These are phyloP conservation scores for Willowsia nigromaculata DNA, from an alignment of 2,888 invertebrate species.

Conservation along the genomic window DNA sequence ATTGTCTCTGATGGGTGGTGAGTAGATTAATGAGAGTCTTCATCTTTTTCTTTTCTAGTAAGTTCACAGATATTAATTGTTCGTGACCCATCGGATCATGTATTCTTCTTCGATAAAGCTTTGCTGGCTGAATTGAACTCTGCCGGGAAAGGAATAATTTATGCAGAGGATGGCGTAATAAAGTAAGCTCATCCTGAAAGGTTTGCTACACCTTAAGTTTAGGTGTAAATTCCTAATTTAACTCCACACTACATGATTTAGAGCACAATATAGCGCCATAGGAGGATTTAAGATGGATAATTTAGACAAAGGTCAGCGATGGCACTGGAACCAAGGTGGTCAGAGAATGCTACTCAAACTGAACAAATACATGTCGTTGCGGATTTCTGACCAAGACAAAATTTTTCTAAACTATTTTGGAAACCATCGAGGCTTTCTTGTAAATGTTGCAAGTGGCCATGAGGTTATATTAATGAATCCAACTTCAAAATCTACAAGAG, in stretches of 20 bases:
- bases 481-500: neutral
- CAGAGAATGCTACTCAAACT: constrained; percentile 69
- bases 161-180: constrained; percentile 57
- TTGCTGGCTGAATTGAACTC: constrained; percentile 65
- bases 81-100: constrained; percentile 47
- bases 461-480: constrained; percentile 54
- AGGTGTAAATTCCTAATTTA: too few relatives aligned
- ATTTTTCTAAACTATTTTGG: constrained; percentile 70
- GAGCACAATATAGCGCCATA: constrained; percentile 57
- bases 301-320: constrained; percentile 38
- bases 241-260: neutral
- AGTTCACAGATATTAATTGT: neutral
- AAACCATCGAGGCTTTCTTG: constrained; percentile 62
- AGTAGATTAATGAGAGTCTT: too few relatives aligned
- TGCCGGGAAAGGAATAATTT: constrained; percentile 61
- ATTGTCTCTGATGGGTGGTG: too few relatives aligned
- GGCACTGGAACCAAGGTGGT: constrained; percentile 73
- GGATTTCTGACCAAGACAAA: constrained; percentile 57
- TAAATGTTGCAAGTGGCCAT: constrained; percentile 69
- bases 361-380: constrained; percentile 65
- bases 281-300: constrained; percentile 65
- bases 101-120: constrained; percentile 70
- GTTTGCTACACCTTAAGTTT: too few relatives aligned
- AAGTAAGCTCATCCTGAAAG: constrained; percentile 59
- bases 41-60: neutral